Evolutionary conservation across 1,140 invertebrate genomes (phyloP), one percentile per base, ranked within the genome.

Genomic region (Eueides isabella): DNA sequence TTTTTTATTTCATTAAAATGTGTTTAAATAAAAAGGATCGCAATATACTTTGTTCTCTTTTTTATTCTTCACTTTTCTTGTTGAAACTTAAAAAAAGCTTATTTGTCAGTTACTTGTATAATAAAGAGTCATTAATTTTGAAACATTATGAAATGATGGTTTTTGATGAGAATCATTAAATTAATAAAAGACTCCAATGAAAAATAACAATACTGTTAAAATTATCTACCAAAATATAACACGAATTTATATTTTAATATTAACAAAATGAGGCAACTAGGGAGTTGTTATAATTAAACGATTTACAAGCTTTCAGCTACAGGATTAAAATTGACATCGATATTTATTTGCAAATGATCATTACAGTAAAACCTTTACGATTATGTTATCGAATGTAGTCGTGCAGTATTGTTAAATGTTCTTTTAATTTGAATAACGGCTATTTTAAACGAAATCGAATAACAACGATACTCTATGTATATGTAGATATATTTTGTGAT

Each of bases 21-120:
- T 55, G 48, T 55, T 55, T 55, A 55, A 55, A 55, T 55, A 55
- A 55, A 55, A 55, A 23, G 19, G 48, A 55, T 55, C 48, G 26
- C 23, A 55, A 26, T 55, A 55, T 55, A 55, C 23, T 55, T 44
- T 55, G 48, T 55, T 55, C 48, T 55, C 48, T 55, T 55, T 55
- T 55, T 55, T 55, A 55, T 55, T 55, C 7, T 55, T 4, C 23
- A 55, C 19, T 55, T 26, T 5, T 55, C 19, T 23, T 26, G 48
- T 55, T n/a, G 11, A 55, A n/a, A 12, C 16, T 16, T 16, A 9
- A 38, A 38, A 38, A 16, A 48, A 48, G n/a, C n/a, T 48, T 26
- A 23, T 55, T 12, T 2, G 23, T 9, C 2, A 55, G 48, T 23
- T 55, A 26, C 11, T 6, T 23, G 2, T 23, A 48, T 26, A 16